Conservation (phyloP, 2,888 invertebrate species). For the Troides helena region DNA sequence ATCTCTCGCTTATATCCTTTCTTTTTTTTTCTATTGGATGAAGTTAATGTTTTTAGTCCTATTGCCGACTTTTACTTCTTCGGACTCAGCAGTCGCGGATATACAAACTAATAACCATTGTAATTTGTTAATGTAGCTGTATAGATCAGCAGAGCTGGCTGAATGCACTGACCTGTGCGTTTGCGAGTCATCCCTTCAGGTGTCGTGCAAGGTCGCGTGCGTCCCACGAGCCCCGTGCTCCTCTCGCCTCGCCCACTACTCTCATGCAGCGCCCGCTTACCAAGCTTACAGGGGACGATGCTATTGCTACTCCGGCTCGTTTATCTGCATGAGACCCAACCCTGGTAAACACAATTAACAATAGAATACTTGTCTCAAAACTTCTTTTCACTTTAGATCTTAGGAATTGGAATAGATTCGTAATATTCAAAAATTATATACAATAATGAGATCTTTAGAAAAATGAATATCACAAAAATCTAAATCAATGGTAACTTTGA, state of each 20-base stretch:
- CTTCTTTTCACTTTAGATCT: too few species aligned
- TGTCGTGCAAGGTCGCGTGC: conserved; percentile 93
- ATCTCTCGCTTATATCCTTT: too few species aligned
- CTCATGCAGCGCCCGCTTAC: conserved; percentile 93
- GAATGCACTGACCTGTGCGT: conserved; percentile 95
- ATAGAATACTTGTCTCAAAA: background rate
- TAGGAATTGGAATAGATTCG: too few species aligned
- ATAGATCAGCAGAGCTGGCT: conserved; percentile 88
- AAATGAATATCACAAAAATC: too few species aligned
- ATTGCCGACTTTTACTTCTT: too few species aligned
- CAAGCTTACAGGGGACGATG: conserved; percentile 94
- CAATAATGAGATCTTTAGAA: too few species aligned
- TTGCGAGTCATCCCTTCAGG: conserved; percentile 87
- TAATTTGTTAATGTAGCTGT: conserved; percentile 80
- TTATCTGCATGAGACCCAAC: conserved; percentile 93
- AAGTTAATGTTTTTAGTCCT: too few species aligned
- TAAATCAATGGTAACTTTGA: too few species aligned
- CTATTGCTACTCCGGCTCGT: conserved; percentile 94
- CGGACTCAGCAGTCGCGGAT: too few species aligned
- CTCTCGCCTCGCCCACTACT: conserved; percentile 92
- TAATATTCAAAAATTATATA: too few species aligned
- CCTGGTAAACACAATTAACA: conserved; percentile 53
- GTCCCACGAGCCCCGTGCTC: conserved; percentile 93
- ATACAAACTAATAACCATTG: background rate
- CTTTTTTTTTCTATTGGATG: too few species aligned